These are phyloP conservation scores for Samia ricini DNA, from an alignment of 1,140 invertebrate species.

Conservation along the genomic window DNA sequence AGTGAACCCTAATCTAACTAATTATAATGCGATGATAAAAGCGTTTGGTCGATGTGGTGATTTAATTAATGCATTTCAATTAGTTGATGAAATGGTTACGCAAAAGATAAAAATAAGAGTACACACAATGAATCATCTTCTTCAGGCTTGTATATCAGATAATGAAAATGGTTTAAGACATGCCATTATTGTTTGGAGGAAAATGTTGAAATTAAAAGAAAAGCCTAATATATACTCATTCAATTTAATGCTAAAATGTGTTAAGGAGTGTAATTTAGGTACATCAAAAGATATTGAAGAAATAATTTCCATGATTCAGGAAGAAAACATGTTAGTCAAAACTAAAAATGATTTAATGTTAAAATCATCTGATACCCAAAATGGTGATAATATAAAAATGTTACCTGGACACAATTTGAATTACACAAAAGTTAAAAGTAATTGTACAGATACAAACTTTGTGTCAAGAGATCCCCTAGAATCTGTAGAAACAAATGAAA, in stretches of 20 bases:
- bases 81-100: slow-evolving; percentile 90
- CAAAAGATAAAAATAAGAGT: slow-evolving; percentile 81
- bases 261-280: slow-evolving; percentile 89
- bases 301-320: slow-evolving; percentile 49
- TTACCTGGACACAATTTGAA: neutral
- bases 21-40: slow-evolving; percentile 94
- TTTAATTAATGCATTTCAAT: slow-evolving; percentile 84
- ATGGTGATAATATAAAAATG: neutral
- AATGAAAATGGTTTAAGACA: slow-evolving; percentile 88
- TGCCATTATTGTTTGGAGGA: slow-evolving; percentile 90
- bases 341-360: slow-evolving; percentile 3
- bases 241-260: slow-evolving; percentile 88
- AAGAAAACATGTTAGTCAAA: slow-evolving; percentile 19
- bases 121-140: slow-evolving; percentile 87
- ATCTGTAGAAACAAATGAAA: neutral
- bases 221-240: slow-evolving; percentile 85
- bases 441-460: neutral
- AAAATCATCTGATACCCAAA: neutral
- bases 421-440: neutral
- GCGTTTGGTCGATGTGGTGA: slow-evolving; percentile 91
- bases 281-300: slow-evolving; percentile 79
- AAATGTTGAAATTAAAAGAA: slow-evolving; percentile 83
- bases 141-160: slow-evolving; percentile 90
- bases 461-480: neutral
- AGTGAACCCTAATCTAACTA: slow-evolving; percentile 84